Base-by-base conservation (phyloP, 2,888 invertebrate species). In the Liposcelis brunnea region DNA sequence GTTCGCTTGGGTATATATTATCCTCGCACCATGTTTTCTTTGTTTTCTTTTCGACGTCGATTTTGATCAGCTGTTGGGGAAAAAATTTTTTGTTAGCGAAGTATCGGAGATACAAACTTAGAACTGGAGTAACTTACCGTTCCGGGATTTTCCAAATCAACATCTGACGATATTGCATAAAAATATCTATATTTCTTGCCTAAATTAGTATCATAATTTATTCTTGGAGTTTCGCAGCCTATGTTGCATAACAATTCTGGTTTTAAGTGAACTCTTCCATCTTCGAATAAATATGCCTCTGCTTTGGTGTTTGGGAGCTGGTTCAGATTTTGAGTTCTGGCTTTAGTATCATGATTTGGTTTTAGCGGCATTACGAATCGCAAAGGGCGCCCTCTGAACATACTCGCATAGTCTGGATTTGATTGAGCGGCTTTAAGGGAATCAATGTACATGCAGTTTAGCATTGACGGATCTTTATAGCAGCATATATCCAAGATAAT, bases 221-320 rank as follows among this genome's bases (percentile, higher is more conserved):
- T 79, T 50, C 85, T 71, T 0, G 93, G 93, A 1, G 90, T 86
- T 62, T 93, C 91, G 57, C 86, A 86, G 32, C 86, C 85, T 46
- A 82, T 56, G 51, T 80, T 70, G 31, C 77, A 79, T 1, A 87
- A 62, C 42, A 71, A 58, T 54, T 74, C 75, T 0, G 80, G 77
- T 38, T 69, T 61, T 2, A 82, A 68, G 40, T 66, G 65, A 21
- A 77, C 65, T 18, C 65, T 59, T 5, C 67, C 67, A 49, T 67
- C 61, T 1, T 59, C 50, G 26, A 65, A 54, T 48, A 60, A 61
- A 48, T 63, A 67, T 2, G 75, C 75, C 48, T 66, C 58, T 0
- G 75, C 71, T 47, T 60, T 61, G 1, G 66, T 66, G 8, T 62
- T 54, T 15, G 59, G 42, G 33, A 72, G 44, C 16, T 18, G 37